Percentiles rank a stretch among this genome's conserved stretches.
These are phyloP conservation scores for Fistularia tabacaria DNA, from an alignment of 2,797 vertebrate species.

Conservation along the genomic window DNA sequence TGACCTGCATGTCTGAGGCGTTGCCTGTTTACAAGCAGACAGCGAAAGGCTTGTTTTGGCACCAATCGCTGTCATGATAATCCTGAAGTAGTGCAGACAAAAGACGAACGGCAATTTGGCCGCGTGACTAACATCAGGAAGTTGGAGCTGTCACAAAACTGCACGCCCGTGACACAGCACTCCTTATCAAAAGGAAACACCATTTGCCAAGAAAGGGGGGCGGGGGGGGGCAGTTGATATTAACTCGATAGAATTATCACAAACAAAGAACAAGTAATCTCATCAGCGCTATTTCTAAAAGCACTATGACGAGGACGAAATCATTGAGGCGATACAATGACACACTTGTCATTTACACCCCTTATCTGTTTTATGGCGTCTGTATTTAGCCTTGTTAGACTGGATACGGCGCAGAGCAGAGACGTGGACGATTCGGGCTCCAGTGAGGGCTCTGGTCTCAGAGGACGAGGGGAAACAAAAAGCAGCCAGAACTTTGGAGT, in stretches of 20 bases:
- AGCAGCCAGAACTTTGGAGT: background rate
- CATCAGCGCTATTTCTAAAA: no score
- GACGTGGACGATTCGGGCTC: conserved; percentile 3
- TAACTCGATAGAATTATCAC: background rate
- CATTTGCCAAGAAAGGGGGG: background rate
- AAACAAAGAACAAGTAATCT: background rate
- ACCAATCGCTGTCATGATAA: conserved; percentile 17
- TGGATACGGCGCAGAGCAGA: conserved; percentile 7
- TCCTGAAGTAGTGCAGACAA: conserved; percentile 2
- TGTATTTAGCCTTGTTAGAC: conserved; percentile 48
- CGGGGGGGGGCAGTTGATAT: background rate
- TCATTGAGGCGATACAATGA: background rate
- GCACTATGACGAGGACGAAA: no score
- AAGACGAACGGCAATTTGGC: background rate
- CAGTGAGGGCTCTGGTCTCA: conserved; percentile 12
- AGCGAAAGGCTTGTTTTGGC: conserved; percentile 14
- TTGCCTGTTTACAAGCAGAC: background rate
- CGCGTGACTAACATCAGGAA: conserved; percentile 31
- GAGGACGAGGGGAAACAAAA: conserved; percentile 9
- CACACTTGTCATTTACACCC: conserved; percentile 32
- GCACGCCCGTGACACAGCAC: conserved; percentile 6
- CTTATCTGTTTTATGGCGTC: conserved; percentile 8
- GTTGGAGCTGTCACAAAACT: conserved; percentile 12
- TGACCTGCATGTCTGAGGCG: conserved; percentile 7
- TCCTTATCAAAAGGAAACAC: conserved; percentile 44